Evolutionary conservation across 2,888 invertebrate species (phyloP), one percentile per base, ranked within the genome.

Genomic region (Acheta domesticus): DNA sequence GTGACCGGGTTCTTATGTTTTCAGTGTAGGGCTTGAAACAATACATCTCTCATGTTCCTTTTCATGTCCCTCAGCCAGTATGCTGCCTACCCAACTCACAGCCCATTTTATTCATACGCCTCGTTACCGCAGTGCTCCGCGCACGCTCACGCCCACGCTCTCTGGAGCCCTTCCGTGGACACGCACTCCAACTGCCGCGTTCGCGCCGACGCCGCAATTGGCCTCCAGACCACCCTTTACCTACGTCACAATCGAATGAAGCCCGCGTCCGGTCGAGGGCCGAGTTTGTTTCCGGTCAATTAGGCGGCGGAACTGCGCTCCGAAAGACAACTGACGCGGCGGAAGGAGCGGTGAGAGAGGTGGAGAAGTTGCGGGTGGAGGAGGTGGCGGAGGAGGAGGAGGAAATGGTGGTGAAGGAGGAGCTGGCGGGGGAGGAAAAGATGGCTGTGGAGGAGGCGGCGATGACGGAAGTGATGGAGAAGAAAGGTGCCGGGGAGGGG

Each of bases 251-350:
- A n/a, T 62, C 62, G 62, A 62, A 19, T 62, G 62, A 62, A 62
- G 62, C 16, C 62, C 11, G n/a, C 62, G 62, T 62, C 62, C 62
- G 62, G 62, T 62, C 62, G 62, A 62, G 62, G 62, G 16, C n/a
- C 16, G 62, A 62, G 62, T 62, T 62, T 62, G 62, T 62, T 62
- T 62, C 62, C 62, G 62, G 62, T 62, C 62, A 62, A 62, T 62
- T 62, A 62, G 62, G 16, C n/a, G 62, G 62, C 62, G 62, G 62
- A 62, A 62, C 62, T 62, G 62, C 62, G 62, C 16, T 4, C n/a
- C 16, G 62, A 62, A n/a, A 62, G 62, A 62, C 62, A 62, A 62
- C 62, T 62, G 62, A n/a, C 62, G 62, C 62, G 14, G 62, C 8
- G 62, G 62, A 4, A 5, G 62, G 14, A n/a, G 16, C n/a, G 16